Conservation (phyloP, 2,797 vertebrate genomes). For the Enteromius fasciolatus region DNA sequence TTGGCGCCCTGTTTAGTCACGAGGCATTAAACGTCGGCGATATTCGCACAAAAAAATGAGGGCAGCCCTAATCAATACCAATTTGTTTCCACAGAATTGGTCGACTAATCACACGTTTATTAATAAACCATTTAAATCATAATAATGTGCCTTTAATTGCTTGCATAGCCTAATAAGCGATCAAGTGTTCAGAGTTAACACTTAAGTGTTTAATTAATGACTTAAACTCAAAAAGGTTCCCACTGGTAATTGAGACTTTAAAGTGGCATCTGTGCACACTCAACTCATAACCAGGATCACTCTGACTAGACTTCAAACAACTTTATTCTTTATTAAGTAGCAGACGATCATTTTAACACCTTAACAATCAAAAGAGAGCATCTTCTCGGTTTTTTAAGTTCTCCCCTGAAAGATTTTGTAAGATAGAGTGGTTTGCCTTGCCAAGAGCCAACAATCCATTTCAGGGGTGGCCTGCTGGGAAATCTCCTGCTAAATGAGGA, state of each 20-base stretch:
- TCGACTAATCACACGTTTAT: too few relatives aligned
- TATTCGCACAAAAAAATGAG: too few relatives aligned
- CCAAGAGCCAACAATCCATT: conserved; percentile 38
- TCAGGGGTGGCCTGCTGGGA: conserved; percentile 36
- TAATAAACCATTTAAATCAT: too few relatives aligned
- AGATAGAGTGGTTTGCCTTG: conserved; percentile 36
- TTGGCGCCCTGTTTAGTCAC: too few relatives aligned
- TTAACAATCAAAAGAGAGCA: not conserved
- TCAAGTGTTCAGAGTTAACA: too few relatives aligned
- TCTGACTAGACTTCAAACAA: not conserved
- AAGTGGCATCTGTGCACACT: not conserved
- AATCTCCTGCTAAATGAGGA: conserved; percentile 45
- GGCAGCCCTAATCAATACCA: too few relatives aligned
- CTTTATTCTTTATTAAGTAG: conserved; percentile 11
- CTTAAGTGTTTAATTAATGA: not conserved
- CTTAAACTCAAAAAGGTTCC: not conserved
- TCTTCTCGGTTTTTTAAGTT: conserved; percentile 1
- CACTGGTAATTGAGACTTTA: not conserved
- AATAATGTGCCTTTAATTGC: too few relatives aligned
- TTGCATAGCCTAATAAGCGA: too few relatives aligned
- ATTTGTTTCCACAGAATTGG: too few relatives aligned
- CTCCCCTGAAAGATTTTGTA: conserved; percentile 1
- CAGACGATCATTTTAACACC: not conserved
- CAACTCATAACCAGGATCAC: not conserved
- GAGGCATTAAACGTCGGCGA: too few relatives aligned